Evolutionary conservation across 2,113 vertebrate genomes (phyloP).

Genomic region (Tetrax tetrax): DNA sequence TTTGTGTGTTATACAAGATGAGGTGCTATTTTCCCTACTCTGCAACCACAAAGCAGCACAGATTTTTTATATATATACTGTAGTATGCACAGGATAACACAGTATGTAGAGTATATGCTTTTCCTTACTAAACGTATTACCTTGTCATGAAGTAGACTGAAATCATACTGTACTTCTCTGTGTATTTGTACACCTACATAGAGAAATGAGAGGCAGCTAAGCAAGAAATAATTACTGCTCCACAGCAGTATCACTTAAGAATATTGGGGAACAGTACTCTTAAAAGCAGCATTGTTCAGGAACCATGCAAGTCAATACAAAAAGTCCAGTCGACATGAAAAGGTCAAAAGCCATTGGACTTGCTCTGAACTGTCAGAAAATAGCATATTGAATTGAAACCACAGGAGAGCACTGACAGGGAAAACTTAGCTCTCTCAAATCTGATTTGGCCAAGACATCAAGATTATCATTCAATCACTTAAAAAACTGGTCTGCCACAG

Average conservation of each 20-base stretch:
- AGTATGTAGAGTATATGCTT: neutral
- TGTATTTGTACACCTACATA: neutral
- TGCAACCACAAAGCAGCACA: neutral
- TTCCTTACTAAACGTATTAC: neutral
- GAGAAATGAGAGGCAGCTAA: neutral
- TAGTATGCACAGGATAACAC: too few species aligned
- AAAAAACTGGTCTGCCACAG: neutral
- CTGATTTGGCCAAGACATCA: neutral
- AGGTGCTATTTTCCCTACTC: neutral
- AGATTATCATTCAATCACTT: neutral
- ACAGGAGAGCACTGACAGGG: neutral
- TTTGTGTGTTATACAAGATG: neutral
- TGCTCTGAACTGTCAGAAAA: conserved; percentile 19
- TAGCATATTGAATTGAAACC: conserved; percentile 9
- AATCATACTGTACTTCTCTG: neutral
- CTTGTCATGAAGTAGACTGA: neutral
- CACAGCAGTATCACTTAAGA: neutral
- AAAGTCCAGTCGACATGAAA: neutral
- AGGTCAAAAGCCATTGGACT: conserved; percentile 35
- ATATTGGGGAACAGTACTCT: neutral
- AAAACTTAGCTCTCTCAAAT: neutral
- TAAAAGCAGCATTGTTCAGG: neutral
- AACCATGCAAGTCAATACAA: neutral
- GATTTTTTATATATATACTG: neutral
- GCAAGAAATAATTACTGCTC: neutral